A percentile compares a stretch with the other conserved stretches of the same genome.
These are phyloP conservation scores for Sebastes taczanowskii DNA, from an alignment of 2,797 vertebrate species.

Conservation along the genomic window DNA sequence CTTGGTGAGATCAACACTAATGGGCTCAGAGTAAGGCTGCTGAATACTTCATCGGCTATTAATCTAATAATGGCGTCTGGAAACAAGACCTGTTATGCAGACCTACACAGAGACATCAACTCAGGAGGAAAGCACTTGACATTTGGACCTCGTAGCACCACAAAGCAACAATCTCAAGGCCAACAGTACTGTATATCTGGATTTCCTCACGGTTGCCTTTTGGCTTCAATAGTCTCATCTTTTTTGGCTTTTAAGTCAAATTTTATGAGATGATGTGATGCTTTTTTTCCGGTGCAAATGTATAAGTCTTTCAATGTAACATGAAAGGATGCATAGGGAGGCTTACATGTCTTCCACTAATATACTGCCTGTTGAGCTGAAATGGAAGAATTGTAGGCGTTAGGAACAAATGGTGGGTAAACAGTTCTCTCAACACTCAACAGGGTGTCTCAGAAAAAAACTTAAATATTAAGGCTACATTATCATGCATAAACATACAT, in stretches of 20 bases:
- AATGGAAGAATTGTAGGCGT: slow-evolving; percentile 84
- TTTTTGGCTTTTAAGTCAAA: slow-evolving; percentile 42
- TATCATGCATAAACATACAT: slow-evolving; percentile 33
- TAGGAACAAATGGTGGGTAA: slow-evolving; percentile 72
- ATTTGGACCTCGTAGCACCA: slow-evolving; percentile 82
- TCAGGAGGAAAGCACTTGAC: slow-evolving; percentile 74
- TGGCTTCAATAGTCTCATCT: slow-evolving; percentile 24
- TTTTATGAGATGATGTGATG: slow-evolving; percentile 68
- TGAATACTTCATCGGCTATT: slow-evolving; percentile 79
- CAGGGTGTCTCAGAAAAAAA: slow-evolving; percentile 36
- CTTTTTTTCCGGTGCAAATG: slow-evolving; percentile 79
- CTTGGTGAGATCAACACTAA: slow-evolving; percentile 70
- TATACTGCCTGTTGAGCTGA: slow-evolving; percentile 88
- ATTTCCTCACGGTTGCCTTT: slow-evolving; percentile 36
- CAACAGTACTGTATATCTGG: slow-evolving; percentile 12
- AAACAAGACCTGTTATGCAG: slow-evolving; percentile 71
- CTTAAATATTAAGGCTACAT: slow-evolving; percentile 10
- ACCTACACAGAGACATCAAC: slow-evolving; percentile 73
- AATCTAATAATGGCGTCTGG: slow-evolving; percentile 78
- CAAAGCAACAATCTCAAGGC: slow-evolving; percentile 55
- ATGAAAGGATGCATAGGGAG: slow-evolving; percentile 78
- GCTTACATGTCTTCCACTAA: slow-evolving; percentile 90
- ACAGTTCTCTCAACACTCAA: slow-evolving; percentile 41
- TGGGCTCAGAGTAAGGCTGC: slow-evolving; percentile 62
- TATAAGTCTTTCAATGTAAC: slow-evolving; percentile 73